phyloP scores from a whole-genome alignment of 2,113 vertebrate species.

The Opisthocomus hoazin region DNA sequence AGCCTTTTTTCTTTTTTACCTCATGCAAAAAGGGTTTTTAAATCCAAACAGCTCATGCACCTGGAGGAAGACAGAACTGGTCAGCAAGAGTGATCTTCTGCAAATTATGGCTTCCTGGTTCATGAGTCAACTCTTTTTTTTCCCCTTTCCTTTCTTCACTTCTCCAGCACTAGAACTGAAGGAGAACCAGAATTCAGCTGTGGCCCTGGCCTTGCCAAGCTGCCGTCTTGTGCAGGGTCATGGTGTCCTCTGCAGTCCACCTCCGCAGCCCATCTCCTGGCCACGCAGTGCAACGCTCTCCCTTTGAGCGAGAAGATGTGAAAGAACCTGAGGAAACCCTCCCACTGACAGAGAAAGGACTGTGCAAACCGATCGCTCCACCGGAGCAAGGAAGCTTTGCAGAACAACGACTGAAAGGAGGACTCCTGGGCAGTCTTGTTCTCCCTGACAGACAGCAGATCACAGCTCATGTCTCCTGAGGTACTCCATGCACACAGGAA shows the following conservation, averaged over 20 bases:
- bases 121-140: not conserved
- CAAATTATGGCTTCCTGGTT: not conserved
- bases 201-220: not conserved
- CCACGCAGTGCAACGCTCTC: fast-evolving
- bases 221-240: not conserved
- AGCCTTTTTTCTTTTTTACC: not conserved
- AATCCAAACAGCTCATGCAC: not conserved
- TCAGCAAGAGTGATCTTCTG: not conserved
- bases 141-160: not conserved
- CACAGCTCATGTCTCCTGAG: not conserved
- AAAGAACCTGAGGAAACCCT: not conserved
- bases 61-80: not conserved
- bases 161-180: not conserved
- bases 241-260: not conserved
- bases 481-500: not conserved
- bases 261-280: fast-evolving
- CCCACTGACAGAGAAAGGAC: not conserved
- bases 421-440: not conserved
- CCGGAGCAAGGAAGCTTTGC: fast-evolving
- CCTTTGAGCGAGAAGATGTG: not conserved
- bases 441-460: not conserved
- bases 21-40: not conserved
- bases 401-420: fast-evolving
- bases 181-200: not conserved
- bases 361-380: not conserved